Conservation (phyloP, 2,113 vertebrate genomes). For the Platichthys stellatus region DNA sequence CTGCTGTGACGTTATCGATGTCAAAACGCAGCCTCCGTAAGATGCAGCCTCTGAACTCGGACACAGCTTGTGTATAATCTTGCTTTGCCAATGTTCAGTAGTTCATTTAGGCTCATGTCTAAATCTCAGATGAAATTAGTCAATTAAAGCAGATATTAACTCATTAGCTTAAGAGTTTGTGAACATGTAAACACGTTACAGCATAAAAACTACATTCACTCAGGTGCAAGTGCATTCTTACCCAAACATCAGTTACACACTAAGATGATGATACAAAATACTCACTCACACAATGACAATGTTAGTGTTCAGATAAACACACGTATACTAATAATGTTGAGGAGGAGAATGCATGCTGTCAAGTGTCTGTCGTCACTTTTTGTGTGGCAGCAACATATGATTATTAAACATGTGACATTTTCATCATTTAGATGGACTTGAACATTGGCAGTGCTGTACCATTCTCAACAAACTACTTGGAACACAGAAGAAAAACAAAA, state of each 20-base stretch:
- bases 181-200: conserved; percentile 71
- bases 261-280: conserved; percentile 67
- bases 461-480: conserved; percentile 47
- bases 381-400: conserved; percentile 7
- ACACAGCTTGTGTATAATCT: conserved; percentile 18
- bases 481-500: conserved; percentile 33
- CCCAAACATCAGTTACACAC: conserved; percentile 73
- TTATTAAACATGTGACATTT: conserved; percentile 34
- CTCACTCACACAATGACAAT: conserved; percentile 53
- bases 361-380: conserved; percentile 28
- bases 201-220: conserved; percentile 79
- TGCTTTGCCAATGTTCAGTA: conserved; percentile 23
- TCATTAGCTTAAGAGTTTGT: conserved; percentile 66
- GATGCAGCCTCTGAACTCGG: too few relatives aligned
- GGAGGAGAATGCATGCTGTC: conserved; percentile 57
- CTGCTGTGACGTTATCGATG: too few relatives aligned
- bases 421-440: conserved; percentile 24
- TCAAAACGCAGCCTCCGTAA: too few relatives aligned
- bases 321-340: conserved; percentile 44
- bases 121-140: conserved; percentile 45
- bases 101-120: conserved; percentile 53
- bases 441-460: conserved; percentile 54
- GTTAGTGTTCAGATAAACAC: conserved; percentile 64
- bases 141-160: conserved; percentile 63
- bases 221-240: conserved; percentile 83